Evolutionary conservation across 2,888 invertebrate species (phyloP).

Genomic region (Geotrupes spiniger): DNA sequence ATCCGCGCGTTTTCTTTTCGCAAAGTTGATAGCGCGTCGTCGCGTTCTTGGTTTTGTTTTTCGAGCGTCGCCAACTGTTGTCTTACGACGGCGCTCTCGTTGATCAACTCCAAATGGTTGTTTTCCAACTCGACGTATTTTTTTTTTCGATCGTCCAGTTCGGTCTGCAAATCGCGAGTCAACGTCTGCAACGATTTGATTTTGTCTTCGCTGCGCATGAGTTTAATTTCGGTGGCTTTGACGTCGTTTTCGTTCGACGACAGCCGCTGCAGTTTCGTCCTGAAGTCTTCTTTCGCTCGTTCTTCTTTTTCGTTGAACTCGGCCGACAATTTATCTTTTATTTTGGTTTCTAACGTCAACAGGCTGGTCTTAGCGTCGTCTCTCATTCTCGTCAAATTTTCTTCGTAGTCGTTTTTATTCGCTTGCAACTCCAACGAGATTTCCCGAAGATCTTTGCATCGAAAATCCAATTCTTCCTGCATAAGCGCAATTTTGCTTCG

Average conservation of each 20-base stretch:
- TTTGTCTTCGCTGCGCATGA: slow-evolving; percentile 51
- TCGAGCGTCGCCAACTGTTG: slow-evolving; percentile 45
- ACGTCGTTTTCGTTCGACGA: slow-evolving; percentile 29
- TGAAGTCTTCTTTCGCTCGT: slow-evolving; percentile 35
- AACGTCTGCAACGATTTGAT: slow-evolving; percentile 38
- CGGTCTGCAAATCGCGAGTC: slow-evolving; percentile 36
- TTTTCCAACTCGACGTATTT: slow-evolving; percentile 38
- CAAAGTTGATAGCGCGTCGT: slow-evolving; percentile 27
- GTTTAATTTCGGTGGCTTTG: slow-evolving; percentile 52
- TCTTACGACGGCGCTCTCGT: slow-evolving; percentile 41
- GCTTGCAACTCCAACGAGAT: too few species aligned
- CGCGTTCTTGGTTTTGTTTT: slow-evolving; percentile 18
- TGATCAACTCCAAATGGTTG: slow-evolving; percentile 42
- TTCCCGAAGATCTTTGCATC: too few species aligned
- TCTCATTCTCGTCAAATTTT: slow-evolving; percentile 52
- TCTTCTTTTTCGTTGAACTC: slow-evolving; percentile 35
- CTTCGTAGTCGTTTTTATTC: slow-evolving; percentile 51
- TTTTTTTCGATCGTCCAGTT: slow-evolving; percentile 31
- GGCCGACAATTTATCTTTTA: slow-evolving; percentile 34
- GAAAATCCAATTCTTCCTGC: slow-evolving; percentile 36
- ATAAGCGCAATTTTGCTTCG: too few species aligned
- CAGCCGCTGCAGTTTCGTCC: slow-evolving; percentile 35
- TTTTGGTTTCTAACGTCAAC: slow-evolving; percentile 40
- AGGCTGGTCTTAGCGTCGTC: slow-evolving; percentile 47
- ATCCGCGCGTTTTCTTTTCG: slow-evolving; percentile 8